These are phyloP conservation scores for Thaumetopoea pityocampa DNA, from an alignment of 1,140 invertebrate genomes.

Conservation along the genomic window DNA sequence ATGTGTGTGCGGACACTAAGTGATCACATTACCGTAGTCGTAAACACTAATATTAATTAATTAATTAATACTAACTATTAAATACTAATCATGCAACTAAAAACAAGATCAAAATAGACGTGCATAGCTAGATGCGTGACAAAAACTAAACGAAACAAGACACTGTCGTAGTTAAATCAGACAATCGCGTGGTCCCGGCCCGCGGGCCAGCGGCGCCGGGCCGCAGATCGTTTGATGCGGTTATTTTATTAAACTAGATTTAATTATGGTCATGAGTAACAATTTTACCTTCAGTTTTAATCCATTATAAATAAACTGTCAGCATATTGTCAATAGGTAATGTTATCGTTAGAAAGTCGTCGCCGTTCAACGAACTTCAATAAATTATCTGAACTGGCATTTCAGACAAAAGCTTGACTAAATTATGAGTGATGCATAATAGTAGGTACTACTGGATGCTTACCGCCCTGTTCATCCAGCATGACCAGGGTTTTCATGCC, in stretches of 20 bases:
- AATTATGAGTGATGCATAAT: constrained; percentile 67
- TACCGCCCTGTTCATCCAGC: constrained; percentile 97
- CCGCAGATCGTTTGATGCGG: constrained; percentile 31
- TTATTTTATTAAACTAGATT: constrained; percentile 48
- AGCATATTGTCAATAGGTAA: constrained; percentile 54
- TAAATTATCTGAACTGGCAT: constrained; percentile 62
- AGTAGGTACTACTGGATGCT: constrained; percentile 78
- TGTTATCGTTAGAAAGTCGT: constrained; percentile 43
- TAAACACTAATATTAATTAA: constrained; percentile 67
- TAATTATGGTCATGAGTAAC: constrained; percentile 53
- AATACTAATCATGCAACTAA: constrained; percentile 67
- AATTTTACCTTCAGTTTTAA: constrained; percentile 61
- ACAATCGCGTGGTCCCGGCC: constrained; percentile 40
- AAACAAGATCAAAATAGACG: constrained; percentile 67
- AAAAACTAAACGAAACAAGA: constrained; percentile 59
- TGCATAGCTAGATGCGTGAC: constrained; percentile 74
- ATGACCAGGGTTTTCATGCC: constrained; percentile 96
- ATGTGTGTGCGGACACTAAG: constrained; percentile 70
- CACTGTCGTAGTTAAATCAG: constrained; percentile 37
- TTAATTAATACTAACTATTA: constrained; percentile 31
- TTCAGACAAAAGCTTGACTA: constrained; percentile 69
- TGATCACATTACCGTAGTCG: constrained; percentile 57
- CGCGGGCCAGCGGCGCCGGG: constrained; percentile 26
- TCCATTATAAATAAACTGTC: constrained; percentile 63
- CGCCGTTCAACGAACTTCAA: constrained; percentile 56